Conservation (phyloP, 2,113 vertebrate genomes). For the Cranoglanis bouderius region DNA sequence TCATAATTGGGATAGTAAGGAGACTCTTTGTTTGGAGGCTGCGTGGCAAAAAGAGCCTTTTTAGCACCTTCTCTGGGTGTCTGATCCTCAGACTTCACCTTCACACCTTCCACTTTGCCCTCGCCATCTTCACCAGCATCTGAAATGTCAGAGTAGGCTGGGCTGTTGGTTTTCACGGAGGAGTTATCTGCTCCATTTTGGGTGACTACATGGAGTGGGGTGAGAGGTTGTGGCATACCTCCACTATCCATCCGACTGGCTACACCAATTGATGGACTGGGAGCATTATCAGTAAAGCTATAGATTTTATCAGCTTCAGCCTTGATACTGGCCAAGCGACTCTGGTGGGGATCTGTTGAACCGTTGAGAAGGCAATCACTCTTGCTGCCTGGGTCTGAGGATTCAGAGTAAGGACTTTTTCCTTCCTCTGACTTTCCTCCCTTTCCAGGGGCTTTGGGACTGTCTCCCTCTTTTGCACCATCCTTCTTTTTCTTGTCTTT, state of each 20-base stretch:
- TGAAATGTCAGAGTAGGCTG: constrained; percentile 96
- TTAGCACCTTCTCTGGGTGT: constrained; percentile 89
- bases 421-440: constrained; percentile 86
- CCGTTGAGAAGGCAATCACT: constrained; percentile 90
- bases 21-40: constrained; percentile 87
- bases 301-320: constrained; percentile 98
- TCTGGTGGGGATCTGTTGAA: constrained; percentile 90
- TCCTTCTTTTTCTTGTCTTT: constrained; percentile 99
- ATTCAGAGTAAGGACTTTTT: constrained; percentile 90
- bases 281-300: constrained; percentile 96
- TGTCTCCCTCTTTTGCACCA: constrained; percentile 85
- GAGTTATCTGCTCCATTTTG: constrained; percentile 93
- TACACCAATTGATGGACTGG: constrained; percentile 93
- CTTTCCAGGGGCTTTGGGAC: constrained; percentile 87
- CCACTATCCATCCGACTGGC: constrained; percentile 86
- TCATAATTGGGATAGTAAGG: constrained; percentile 91
- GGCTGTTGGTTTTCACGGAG: constrained; percentile 91
- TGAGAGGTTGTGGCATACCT: constrained; percentile 83
- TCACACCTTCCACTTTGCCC: constrained; percentile 85
- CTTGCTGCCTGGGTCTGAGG: constrained; percentile 81
- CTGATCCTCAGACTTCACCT: constrained; percentile 87
- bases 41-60: constrained; percentile 89
- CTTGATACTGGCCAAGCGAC: constrained; percentile 96
- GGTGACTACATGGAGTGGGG: constrained; percentile 82
- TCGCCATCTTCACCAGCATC: constrained; percentile 97